Base-by-base conservation (phyloP, 2,113 vertebrate genomes). In the Chamaea fasciata region DNA sequence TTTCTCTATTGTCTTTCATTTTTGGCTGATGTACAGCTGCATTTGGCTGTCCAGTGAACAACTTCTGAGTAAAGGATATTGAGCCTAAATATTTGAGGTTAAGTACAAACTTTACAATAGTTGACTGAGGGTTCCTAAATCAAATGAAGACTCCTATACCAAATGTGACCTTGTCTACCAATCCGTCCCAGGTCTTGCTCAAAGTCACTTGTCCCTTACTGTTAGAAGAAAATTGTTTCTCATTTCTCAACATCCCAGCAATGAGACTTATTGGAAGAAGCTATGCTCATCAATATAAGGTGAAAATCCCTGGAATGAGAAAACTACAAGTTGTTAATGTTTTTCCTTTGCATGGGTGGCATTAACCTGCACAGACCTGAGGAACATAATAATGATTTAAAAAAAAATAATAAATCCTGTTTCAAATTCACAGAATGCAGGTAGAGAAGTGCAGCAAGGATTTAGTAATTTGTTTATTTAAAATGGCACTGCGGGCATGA, bases 381-480 rank as follows among this genome's bases (percentile, higher is more conserved):
- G 74, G 47, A 85, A 89, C 91, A 59, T 75, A 92, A 87, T 23
- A 59, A 35, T 1, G 21, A 60, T 67, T 19, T 7, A 24, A 73
- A 68, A 57, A 57, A 69, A 78, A 65, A 26, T 2, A 83, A 73
- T 31, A 47, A 63, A 86, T 78, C 62, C 65, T 77, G 24, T 90
- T 96, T 97, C 71, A 74, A 69, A 94, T 95, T 96, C 90, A 88
- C 55, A 78, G 57, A 94, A 89, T 57, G 46, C 60, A 83, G 91
- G 68, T 79, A 74, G 46, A 95, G 81, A 87, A 82, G 23, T 93
- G 33, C 82, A 83, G 70, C 9, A 28, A 62, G 37, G 65, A 90
- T 95, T 96, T 93, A 73, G 90, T 57, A 87, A 90, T 95, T 97
- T 94, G 53, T 95, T 97, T 95, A 83, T 96, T 97, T 92, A 31